Conservation (phyloP, 2,888 invertebrate species). For the Papilio gigon region DNA sequence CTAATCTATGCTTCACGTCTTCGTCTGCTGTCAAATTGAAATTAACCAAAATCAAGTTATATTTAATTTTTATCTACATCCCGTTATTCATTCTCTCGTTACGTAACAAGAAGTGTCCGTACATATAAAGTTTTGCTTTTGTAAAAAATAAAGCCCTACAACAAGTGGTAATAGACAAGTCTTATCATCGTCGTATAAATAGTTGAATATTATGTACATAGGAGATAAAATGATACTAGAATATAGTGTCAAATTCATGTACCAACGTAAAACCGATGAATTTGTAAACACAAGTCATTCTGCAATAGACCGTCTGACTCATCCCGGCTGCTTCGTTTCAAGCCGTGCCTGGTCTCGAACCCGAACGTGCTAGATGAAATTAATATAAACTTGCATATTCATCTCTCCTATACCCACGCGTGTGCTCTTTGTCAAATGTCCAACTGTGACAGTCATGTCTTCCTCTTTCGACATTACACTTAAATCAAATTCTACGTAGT, state of each 20-base stretch:
- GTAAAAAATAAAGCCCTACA: no score
- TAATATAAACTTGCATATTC: conserved; percentile 26
- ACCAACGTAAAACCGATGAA: conserved; percentile 22
- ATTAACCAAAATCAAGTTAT: no score
- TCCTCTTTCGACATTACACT: conserved; percentile 14
- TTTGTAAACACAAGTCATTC: conserved; percentile 42
- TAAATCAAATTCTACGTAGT: conserved; percentile 8
- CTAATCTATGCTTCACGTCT: no score
- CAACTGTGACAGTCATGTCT: conserved; percentile 15
- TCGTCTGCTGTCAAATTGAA: no score
- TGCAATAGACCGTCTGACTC: conserved; percentile 42
- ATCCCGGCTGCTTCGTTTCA: conserved; percentile 32
- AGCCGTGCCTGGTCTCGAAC: conserved; percentile 16
- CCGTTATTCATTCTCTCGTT: no score
- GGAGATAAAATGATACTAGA: background rate
- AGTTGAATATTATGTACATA: background rate
- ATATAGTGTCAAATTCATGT: conserved; percentile 8
- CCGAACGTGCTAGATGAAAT: conserved; percentile 29
- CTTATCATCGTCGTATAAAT: no score
- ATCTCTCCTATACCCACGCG: conserved; percentile 16
- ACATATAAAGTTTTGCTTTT: no score
- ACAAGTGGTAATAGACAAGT: no score
- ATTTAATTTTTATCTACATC: no score
- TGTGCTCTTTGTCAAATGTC: conserved; percentile 20
- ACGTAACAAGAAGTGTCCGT: no score